Evolutionary conservation across 2,113 vertebrate species (phyloP).

Genomic region (Cercopithecus mona): DNA sequence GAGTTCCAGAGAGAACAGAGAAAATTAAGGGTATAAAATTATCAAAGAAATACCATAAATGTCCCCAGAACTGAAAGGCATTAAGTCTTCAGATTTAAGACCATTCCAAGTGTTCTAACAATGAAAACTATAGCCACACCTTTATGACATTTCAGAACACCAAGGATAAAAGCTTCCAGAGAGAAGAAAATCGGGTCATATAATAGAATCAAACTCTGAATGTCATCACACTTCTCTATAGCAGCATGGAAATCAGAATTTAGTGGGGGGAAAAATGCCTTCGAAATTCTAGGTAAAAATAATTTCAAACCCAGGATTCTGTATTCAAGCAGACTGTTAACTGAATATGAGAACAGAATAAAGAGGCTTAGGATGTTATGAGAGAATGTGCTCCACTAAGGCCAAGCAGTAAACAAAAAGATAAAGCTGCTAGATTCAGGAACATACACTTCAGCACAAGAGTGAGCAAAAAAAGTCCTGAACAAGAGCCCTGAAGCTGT

Average conservation of each 20-base stretch:
- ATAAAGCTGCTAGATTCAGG: background rate
- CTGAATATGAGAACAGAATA: background rate
- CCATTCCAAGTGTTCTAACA: background rate
- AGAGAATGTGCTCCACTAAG: background rate
- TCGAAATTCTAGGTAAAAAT: background rate
- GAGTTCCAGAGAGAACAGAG: background rate
- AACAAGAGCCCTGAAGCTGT: background rate
- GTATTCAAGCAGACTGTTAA: background rate
- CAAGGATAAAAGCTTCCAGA: background rate
- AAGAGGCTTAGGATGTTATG: background rate
- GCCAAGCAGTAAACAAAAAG: background rate
- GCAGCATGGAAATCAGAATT: background rate
- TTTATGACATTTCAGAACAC: background rate
- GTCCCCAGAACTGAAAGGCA: background rate
- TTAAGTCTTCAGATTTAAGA: background rate
- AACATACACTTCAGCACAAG: background rate
- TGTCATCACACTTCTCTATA: background rate
- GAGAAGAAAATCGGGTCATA: background rate
- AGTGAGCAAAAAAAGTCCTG: background rate
- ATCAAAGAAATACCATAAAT: background rate
- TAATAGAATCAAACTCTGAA: background rate
- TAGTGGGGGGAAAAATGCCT: background rate
- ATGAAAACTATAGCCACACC: background rate
- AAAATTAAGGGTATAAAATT: background rate
- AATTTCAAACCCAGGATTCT: background rate